These are phyloP conservation scores for Aphyosemion australe DNA, from an alignment of 2,113 vertebrate species.

Conservation along the genomic window DNA sequence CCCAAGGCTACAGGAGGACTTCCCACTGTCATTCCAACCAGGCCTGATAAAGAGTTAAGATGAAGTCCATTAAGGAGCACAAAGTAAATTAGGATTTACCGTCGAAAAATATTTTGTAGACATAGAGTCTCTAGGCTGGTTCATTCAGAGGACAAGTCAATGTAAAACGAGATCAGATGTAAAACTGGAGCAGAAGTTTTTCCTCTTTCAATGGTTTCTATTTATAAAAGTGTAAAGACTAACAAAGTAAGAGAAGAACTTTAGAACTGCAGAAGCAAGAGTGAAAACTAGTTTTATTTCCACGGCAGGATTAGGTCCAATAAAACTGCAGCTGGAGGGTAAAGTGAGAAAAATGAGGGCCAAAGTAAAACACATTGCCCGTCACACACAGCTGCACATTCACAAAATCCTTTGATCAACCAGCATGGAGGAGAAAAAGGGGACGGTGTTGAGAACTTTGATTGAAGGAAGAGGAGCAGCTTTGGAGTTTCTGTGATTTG, in stretches of 20 bases:
- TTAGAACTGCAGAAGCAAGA: not conserved
- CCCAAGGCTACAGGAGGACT: no score
- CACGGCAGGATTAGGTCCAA: slow-evolving; percentile 14
- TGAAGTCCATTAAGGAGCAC: slow-evolving; percentile 32
- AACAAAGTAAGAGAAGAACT: not conserved
- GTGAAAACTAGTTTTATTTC: slow-evolving; percentile 11
- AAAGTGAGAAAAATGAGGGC: slow-evolving; percentile 40
- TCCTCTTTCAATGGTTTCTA: not conserved
- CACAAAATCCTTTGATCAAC: slow-evolving; percentile 59
- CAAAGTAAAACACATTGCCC: slow-evolving; percentile 42
- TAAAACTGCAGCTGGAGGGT: slow-evolving; percentile 30
- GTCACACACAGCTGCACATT: slow-evolving; percentile 46
- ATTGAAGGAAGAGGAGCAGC: slow-evolving; percentile 32
- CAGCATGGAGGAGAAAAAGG: slow-evolving; percentile 22
- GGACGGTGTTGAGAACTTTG: slow-evolving; percentile 15
- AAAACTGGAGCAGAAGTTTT: slow-evolving; percentile 8
- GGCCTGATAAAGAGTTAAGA: slow-evolving; percentile 13
- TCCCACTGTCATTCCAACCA: slow-evolving; percentile 2
- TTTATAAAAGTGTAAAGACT: not conserved
- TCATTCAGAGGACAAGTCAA: slow-evolving; percentile 27
- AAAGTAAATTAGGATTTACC: slow-evolving; percentile 35
- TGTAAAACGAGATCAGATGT: slow-evolving; percentile 4
- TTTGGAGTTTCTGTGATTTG: slow-evolving; percentile 55
- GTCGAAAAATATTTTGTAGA: slow-evolving; percentile 17
- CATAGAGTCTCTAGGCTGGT: slow-evolving; percentile 9